Conservation (phyloP, 1,140 invertebrate genomes). For the Calephelis nemesis region DNA sequence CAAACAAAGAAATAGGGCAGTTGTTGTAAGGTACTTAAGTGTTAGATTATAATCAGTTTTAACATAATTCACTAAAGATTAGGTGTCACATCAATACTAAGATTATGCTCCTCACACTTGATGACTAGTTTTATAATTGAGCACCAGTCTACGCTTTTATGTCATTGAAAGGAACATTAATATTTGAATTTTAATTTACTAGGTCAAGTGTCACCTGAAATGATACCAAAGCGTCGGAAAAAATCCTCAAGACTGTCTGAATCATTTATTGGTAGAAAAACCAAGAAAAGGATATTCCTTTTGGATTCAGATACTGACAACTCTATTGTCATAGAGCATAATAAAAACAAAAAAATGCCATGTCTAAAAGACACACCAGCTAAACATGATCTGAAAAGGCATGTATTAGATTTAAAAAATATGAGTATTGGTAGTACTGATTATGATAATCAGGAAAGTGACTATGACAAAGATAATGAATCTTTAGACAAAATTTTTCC, state of each 20-base stretch:
- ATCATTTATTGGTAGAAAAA: conserved; percentile 47
- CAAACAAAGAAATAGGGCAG: too few relatives aligned
- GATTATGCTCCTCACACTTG: too few relatives aligned
- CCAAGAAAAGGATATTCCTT: conserved; percentile 55
- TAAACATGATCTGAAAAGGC: conserved; percentile 40
- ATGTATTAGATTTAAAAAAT: conserved; percentile 29
- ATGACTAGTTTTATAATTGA: too few relatives aligned
- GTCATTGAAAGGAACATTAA: too few relatives aligned
- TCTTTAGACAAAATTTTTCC: neutral
- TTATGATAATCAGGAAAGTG: conserved; percentile 26
- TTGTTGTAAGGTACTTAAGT: too few relatives aligned
- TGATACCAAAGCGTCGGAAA: conserved; percentile 44
- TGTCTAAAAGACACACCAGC: conserved; percentile 62
- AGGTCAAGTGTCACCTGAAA: conserved; percentile 55
- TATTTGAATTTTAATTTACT: conserved; percentile 5
- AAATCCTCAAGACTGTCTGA: conserved; percentile 35
- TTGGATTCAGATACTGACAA: conserved; percentile 67
- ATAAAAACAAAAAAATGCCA: conserved; percentile 46
- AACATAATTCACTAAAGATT: too few relatives aligned
- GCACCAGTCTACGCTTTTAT: too few relatives aligned
- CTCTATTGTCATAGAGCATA: conserved; percentile 58
- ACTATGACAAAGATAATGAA: conserved; percentile 28
- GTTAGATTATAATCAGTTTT: too few relatives aligned
- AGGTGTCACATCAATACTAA: too few relatives aligned
- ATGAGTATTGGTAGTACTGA: conserved; percentile 39